Evolutionary conservation across 2,113 vertebrate species (phyloP).

Genomic region (Egretta garzetta): DNA sequence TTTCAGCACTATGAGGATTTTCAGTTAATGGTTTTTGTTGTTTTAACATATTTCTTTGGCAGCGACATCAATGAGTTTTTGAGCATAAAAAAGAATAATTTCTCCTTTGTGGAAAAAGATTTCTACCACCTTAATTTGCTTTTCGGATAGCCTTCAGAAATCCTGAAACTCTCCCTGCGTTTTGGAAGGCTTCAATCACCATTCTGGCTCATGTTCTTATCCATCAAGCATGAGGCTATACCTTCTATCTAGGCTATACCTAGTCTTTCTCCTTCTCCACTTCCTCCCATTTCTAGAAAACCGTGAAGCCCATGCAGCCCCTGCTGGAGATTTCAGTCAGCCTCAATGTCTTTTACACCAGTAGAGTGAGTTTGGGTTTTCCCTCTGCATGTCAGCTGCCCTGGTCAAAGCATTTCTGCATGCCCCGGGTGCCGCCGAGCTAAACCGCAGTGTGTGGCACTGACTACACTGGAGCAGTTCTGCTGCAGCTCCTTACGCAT

Average conservation of each 20-base stretch:
- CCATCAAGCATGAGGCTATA: neutral
- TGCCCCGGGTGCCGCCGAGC: fast-evolving
- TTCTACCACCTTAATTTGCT: neutral
- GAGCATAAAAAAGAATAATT: neutral
- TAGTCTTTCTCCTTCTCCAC: neutral
- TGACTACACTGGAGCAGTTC: neutral
- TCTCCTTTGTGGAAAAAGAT: neutral
- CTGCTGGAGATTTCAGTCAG: neutral
- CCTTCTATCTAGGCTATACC: no score
- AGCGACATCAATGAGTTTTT: neutral
- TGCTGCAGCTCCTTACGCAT: neutral
- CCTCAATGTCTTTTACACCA: neutral
- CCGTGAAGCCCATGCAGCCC: neutral
- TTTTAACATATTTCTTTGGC: neutral
- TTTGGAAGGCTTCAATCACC: neutral
- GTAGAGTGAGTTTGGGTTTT: neutral
- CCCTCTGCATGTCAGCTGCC: neutral
- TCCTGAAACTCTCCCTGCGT: neutral
- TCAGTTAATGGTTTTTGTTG: neutral
- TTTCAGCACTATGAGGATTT: neutral
- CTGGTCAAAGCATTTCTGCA: neutral
- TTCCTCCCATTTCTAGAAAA: neutral
- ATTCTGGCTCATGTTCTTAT: neutral
- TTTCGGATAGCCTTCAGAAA: neutral
- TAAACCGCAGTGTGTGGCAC: fast-evolving